Evolutionary conservation across 2,113 vertebrate species (phyloP).

Genomic region (Sylvilagus bachmani): DNA sequence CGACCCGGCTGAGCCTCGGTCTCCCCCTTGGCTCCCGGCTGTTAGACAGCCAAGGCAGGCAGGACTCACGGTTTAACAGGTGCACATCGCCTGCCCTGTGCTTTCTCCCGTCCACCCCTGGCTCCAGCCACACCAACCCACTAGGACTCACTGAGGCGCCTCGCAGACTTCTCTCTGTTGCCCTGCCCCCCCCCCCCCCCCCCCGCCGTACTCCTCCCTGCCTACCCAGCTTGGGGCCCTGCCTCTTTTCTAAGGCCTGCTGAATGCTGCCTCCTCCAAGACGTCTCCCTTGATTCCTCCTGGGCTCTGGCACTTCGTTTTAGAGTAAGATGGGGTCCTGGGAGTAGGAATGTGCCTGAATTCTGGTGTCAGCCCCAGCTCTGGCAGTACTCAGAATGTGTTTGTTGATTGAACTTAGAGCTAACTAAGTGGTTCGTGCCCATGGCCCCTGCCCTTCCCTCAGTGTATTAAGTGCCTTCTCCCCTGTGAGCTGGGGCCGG

Average conservation of each 20-base stretch:
- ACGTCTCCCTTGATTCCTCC: background rate
- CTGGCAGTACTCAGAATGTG: background rate
- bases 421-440: background rate
- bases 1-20: background rate
- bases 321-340: background rate
- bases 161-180: background rate
- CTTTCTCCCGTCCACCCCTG: background rate
- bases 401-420: background rate
- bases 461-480: background rate
- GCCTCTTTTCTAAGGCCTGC: background rate
- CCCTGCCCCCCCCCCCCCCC: background rate
- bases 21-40: background rate
- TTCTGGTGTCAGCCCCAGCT: background rate
- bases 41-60: background rate
- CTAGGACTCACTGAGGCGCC: background rate
- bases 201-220: background rate
- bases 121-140: background rate
- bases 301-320: background rate
- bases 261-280: background rate
- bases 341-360: background rate
- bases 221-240: background rate
- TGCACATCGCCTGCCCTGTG: background rate
- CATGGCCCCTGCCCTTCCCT: background rate
- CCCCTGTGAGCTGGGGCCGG: background rate
- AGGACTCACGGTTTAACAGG: background rate